Evolutionary conservation across 2,797 vertebrate genomes (phyloP).

Genomic region (Enteromius treurensis): DNA sequence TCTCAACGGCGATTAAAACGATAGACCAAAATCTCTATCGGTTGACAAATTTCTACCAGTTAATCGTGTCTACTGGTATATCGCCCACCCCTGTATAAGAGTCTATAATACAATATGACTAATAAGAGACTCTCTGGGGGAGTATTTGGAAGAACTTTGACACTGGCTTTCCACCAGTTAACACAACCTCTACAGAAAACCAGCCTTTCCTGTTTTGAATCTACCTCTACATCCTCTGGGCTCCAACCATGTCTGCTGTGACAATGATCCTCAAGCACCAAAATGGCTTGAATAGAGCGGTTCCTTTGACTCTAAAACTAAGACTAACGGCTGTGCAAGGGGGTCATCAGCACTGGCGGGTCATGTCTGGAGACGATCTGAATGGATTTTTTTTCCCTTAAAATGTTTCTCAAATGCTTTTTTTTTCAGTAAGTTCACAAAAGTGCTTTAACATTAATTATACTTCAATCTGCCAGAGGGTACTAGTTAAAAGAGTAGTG

Average conservation of each 20-base stretch:
- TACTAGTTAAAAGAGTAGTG: background rate
- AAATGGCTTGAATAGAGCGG: background rate
- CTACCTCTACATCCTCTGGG: slow-evolving; percentile 4
- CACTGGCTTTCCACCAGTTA: slow-evolving; percentile 23
- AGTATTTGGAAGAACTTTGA: background rate
- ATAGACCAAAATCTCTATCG: too few species aligned
- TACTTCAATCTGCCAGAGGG: background rate
- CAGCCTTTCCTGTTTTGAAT: slow-evolving; percentile 38
- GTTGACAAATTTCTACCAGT: too few species aligned
- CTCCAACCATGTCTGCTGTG: background rate
- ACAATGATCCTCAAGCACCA: background rate
- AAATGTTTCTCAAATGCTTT: background rate
- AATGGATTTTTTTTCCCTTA: background rate
- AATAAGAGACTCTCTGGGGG: background rate
- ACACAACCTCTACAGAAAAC: slow-evolving; percentile 5
- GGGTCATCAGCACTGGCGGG: background rate
- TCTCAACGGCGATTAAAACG: too few species aligned
- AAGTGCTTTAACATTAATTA: background rate
- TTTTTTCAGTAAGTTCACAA: background rate
- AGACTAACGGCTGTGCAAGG: background rate
- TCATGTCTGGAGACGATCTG: background rate
- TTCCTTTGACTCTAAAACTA: background rate
- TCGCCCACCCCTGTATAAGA: too few species aligned
- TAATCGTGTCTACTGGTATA: too few species aligned
- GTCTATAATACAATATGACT: background rate